Percentiles rank a stretch among this genome's conserved stretches.
phyloP scores from a whole-genome alignment of 2,888 invertebrate genomes.

The Pachymerium ferrugineum region DNA sequence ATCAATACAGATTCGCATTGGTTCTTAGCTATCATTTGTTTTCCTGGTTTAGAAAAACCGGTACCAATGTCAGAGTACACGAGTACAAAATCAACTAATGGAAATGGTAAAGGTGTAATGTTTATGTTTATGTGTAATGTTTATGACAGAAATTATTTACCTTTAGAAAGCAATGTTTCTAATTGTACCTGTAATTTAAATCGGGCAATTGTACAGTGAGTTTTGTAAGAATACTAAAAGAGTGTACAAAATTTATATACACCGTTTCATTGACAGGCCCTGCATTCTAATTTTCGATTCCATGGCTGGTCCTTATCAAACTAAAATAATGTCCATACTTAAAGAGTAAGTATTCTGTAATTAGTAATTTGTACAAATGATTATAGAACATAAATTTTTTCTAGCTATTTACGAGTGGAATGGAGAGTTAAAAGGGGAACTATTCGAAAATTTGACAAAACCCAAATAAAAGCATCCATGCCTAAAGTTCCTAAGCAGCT shows the following conservation, averaged over 20 bases:
- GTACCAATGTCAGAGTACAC: background rate
- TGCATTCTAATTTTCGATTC: constrained; percentile 96
- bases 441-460: constrained; percentile 65
- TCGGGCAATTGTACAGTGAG: background rate
- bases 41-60: constrained; percentile 68
- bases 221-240: background rate
- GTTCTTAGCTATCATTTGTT: constrained; percentile 96
- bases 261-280: no score
- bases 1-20: constrained; percentile 96
- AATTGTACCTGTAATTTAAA: background rate
- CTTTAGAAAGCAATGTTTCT: background rate
- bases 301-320: constrained; percentile 69
- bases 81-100: background rate
- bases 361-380: no score
- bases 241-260: no score
- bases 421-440: constrained; percentile 51
- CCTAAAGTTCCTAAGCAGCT: constrained; percentile 96
- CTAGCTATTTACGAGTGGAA: constrained; percentile 47
- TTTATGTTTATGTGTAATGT: no score
- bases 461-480: constrained; percentile 76
- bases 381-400: background rate
- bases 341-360: constrained; percentile 80
- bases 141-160: background rate
- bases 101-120: background rate
- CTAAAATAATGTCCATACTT: constrained; percentile 78